Percentiles rank a stretch among this genome's conserved stretches.
phyloP scores from a whole-genome alignment of 2,797 vertebrate genomes.

The Argentina silus region DNA sequence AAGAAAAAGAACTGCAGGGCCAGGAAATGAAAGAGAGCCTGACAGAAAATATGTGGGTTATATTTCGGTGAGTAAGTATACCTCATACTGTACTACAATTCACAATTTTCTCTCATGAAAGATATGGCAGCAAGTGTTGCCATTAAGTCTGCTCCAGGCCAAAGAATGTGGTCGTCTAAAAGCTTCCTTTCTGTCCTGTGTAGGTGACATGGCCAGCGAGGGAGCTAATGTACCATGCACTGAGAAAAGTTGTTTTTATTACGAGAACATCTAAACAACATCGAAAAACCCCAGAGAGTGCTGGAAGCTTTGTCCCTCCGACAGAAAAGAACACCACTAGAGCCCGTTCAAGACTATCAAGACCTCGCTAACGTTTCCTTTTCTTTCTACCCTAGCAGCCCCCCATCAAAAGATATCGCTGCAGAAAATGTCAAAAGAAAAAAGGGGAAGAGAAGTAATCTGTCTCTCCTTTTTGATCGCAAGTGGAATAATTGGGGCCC shows the following conservation, averaged over 20 bases:
- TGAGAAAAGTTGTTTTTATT: constrained; percentile 77
- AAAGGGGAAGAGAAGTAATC: constrained; percentile 73
- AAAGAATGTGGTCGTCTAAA: constrained; percentile 51
- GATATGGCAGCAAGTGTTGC: constrained; percentile 55
- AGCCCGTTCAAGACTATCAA: constrained; percentile 83
- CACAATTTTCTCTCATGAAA: constrained; percentile 51
- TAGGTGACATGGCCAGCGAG: constrained; percentile 62
- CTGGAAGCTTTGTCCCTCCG: constrained; percentile 41
- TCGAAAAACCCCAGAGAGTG: constrained; percentile 68
- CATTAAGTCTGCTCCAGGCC: constrained; percentile 52
- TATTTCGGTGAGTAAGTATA: constrained; percentile 46
- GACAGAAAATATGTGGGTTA: background rate
- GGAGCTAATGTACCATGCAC: constrained; percentile 71
- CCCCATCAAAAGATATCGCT: constrained; percentile 76
- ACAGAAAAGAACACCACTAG: constrained; percentile 42
- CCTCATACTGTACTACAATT: constrained; percentile 50
- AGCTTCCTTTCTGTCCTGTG: constrained; percentile 51
- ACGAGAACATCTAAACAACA: constrained; percentile 77
- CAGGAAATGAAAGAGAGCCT: constrained; percentile 10
- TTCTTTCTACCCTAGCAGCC: constrained; percentile 41
- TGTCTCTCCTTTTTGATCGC: constrained; percentile 75
- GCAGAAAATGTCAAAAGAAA: constrained; percentile 75
- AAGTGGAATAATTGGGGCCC: constrained; percentile 82
- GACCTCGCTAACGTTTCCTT: constrained; percentile 47
- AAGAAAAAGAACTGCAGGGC: constrained; percentile 30